Evolutionary conservation across 2,888 invertebrate species (phyloP), one percentile per base, ranked within the genome.

Genomic region (Nymphalis urticae): DNA sequence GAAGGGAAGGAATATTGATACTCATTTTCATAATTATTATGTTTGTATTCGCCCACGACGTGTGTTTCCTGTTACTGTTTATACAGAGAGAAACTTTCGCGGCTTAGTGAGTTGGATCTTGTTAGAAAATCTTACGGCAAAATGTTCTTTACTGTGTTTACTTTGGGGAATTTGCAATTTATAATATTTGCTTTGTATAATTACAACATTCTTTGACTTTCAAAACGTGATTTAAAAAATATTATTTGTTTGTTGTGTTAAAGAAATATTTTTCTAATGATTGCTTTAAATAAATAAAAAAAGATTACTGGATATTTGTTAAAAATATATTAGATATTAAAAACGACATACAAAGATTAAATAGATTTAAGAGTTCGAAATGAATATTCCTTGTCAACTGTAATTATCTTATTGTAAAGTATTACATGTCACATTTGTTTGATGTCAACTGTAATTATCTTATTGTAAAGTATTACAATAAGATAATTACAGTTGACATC

Each of bases 41-140:
- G 32, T 24, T 42, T 42, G 36, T 19, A 42, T 17, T 56, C 27
- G 16, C 32, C 7, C 13, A 32, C n/a, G 19, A 50, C 13, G 36
- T 58, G 17, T 58, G 58, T 42, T 42, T 24, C 16, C 27, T 19
- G 58, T 42, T 58, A 19, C 42, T 42, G 58, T 58, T 58, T 42
- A 9, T 19, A 19, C 10, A 42, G n/a, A 36, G 36, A 21, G 36
- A 42, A 58, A 58, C 58, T 58, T 58, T 19, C 21, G 19, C 42
- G 58, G 36, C 36, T 58, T 42, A 42, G 19, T 42, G 58, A 58
- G 58, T 42, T 58, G 36, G 61, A 62, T 62, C 61, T 62, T 62
- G 61, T 62, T 62, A 62, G 48, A 50, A 62, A 62, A 62, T 62
- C 50, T 62, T 50, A 48, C 50, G 32, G 32, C 61, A n/a, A 62